Conservation (phyloP, 2,888 invertebrate genomes). For the Heliconius cydno region DNA sequence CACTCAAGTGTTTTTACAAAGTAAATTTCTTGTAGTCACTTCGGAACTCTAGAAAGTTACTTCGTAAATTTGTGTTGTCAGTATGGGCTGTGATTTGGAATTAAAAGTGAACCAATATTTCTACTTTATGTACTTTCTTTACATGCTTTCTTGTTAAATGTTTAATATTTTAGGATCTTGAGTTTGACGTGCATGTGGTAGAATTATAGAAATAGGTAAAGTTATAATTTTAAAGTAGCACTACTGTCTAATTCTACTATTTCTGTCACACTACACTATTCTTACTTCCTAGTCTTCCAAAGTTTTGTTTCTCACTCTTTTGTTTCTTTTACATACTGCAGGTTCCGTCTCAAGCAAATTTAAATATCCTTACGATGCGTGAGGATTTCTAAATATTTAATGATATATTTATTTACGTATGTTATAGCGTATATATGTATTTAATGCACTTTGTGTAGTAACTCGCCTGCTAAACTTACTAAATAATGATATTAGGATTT, state of each 20-base stretch:
- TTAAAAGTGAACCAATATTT: background rate
- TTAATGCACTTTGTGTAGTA: constrained; percentile 77
- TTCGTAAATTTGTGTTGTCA: constrained; percentile 35
- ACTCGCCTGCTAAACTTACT: constrained; percentile 68
- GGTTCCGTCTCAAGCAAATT: constrained; percentile 76
- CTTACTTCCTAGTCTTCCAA: constrained; percentile 47
- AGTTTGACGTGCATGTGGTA: constrained; percentile 38
- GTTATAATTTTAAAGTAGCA: constrained; percentile 30
- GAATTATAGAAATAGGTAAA: constrained; percentile 31
- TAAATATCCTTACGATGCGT: constrained; percentile 72
- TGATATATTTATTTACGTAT: constrained; percentile 59
- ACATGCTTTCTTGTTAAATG: constrained; percentile 12
- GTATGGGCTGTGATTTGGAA: constrained; percentile 35
- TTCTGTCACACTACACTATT: constrained; percentile 40
- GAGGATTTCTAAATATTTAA: constrained; percentile 56
- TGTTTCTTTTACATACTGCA: constrained; percentile 52
- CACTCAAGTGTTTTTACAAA: constrained; percentile 6
- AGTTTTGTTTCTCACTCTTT: constrained; percentile 50
- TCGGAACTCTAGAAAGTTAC: constrained; percentile 6
- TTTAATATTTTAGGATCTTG: constrained; percentile 16
- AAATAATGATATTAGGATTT: constrained; percentile 67
- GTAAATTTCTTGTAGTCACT: constrained; percentile 6
- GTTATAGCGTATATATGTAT: constrained; percentile 57
- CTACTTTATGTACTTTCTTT: constrained; percentile 15
- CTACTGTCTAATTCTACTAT: constrained; percentile 16